These are phyloP conservation scores for Oreonectes daqikongensis DNA, from an alignment of 2,797 vertebrate genomes.

Conservation along the genomic window DNA sequence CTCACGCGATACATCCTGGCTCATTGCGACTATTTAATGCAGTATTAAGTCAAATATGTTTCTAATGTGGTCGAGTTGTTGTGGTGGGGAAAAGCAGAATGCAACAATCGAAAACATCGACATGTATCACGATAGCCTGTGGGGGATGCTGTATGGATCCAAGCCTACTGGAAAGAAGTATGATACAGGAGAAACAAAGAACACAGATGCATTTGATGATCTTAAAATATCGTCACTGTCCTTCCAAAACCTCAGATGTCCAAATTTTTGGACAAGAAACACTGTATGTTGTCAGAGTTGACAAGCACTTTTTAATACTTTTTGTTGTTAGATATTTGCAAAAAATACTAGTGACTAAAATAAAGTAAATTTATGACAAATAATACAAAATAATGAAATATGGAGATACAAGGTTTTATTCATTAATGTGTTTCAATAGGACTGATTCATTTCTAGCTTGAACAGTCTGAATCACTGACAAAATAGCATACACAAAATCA, in stretches of 20 bases:
- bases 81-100: conserved; percentile 53
- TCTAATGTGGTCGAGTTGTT: conserved; percentile 63
- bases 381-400: no score
- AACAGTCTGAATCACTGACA: conserved; percentile 28
- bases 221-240: conserved; percentile 18
- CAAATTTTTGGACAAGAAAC: no score
- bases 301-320: no score
- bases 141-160: conserved; percentile 29
- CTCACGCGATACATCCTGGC: conserved; percentile 54
- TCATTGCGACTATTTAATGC: conserved; percentile 60
- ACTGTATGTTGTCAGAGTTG: no score
- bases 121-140: conserved; percentile 47
- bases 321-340: no score
- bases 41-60: conserved; percentile 62
- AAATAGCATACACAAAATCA: conserved; percentile 6
- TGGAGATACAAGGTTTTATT: conserved; percentile 3
- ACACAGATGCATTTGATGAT: conserved; percentile 26
- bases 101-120: conserved; percentile 47
- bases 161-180: conserved; percentile 23
- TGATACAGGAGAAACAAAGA: conserved; percentile 16
- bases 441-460: conserved; percentile 30
- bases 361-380: no score
- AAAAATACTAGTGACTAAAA: no score
- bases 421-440: conserved; percentile 34
- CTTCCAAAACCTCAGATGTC: no score